Percentiles rank a stretch among this genome's conserved stretches.
Evolutionary conservation across 2,888 invertebrate genomes (phyloP).

Genomic region (Troides helena): DNA sequence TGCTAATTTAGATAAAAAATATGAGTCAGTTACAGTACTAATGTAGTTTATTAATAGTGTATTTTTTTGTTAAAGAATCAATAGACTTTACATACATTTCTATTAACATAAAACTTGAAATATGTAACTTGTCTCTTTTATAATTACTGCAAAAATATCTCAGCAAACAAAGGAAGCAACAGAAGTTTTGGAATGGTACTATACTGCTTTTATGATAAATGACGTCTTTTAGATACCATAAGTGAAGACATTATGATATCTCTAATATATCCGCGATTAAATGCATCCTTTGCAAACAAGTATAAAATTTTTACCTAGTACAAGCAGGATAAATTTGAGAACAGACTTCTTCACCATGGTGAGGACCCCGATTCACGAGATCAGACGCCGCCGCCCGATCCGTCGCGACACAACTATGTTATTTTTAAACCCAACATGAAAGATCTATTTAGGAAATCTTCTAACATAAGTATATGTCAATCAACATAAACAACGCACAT

Average conservation of each 20-base stretch:
- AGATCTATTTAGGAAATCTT: slow-evolving; percentile 73
- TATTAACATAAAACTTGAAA: not conserved
- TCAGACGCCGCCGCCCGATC: slow-evolving; percentile 53
- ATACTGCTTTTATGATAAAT: slow-evolving; percentile 1
- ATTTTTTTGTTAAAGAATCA: too few species aligned
- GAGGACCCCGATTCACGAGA: slow-evolving; percentile 53
- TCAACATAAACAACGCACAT: slow-evolving; percentile 66
- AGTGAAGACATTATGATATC: slow-evolving; percentile 19
- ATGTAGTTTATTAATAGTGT: too few species aligned
- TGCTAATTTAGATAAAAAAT: too few species aligned
- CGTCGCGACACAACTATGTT: slow-evolving; percentile 68
- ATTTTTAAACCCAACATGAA: slow-evolving; percentile 78
- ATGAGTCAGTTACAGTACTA: too few species aligned
- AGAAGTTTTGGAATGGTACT: not conserved
- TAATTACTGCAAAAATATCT: not conserved
- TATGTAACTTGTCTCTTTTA: not conserved
- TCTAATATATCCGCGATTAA: not conserved
- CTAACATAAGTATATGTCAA: slow-evolving; percentile 64
- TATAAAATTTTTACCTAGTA: slow-evolving; percentile 53
- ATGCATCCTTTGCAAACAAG: slow-evolving; percentile 23
- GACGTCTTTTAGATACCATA: slow-evolving; percentile 17
- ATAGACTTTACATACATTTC: not conserved
- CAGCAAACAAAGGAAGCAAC: not conserved
- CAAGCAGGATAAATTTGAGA: slow-evolving; percentile 46
- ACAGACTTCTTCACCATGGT: slow-evolving; percentile 51